phyloP scores from a whole-genome alignment of 2,888 invertebrate genomes.

The Drosophila meridionalis region DNA sequence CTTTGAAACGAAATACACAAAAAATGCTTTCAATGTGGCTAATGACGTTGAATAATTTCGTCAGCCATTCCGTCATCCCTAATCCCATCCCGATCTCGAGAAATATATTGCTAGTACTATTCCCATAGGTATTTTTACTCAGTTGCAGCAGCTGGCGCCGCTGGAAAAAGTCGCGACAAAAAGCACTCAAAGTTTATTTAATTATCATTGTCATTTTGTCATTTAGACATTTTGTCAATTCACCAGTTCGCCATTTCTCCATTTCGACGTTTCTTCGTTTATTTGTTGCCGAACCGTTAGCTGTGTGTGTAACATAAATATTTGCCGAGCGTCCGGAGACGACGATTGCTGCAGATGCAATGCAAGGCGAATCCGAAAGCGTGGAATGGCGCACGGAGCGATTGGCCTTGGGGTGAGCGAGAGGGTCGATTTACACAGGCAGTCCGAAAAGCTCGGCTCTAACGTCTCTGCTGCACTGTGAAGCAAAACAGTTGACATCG shows the following conservation, averaged over 20 bases:
- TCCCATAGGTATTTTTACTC: conserved; percentile 38
- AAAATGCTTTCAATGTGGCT: conserved; percentile 66
- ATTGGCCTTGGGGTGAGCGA: not conserved
- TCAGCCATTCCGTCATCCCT: conserved; percentile 21
- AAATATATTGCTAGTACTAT: conserved; percentile 26
- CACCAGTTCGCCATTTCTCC: conserved; percentile 13
- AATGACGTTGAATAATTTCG: conserved; percentile 70
- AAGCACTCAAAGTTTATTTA: conserved; percentile 76
- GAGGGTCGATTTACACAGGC: not conserved
- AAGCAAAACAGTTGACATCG: not conserved
- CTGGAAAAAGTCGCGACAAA: conserved; percentile 58
- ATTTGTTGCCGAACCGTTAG: not conserved
- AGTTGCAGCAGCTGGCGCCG: conserved; percentile 48
- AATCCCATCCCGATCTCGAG: not conserved
- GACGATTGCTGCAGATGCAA: conserved; percentile 13
- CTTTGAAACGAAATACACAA: not conserved
- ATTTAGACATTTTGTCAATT: conserved; percentile 1
- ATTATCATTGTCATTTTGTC: conserved; percentile 72
- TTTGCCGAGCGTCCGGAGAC: conserved; percentile 25
- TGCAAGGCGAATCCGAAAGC: not conserved
- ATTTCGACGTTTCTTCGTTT: not conserved
- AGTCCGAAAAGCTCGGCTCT: not conserved
- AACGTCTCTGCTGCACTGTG: not conserved
- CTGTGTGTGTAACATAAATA: conserved; percentile 37
- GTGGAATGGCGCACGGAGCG: not conserved